Evolutionary conservation across 2,113 vertebrate species (phyloP).

Genomic region (Prolemur simus): DNA sequence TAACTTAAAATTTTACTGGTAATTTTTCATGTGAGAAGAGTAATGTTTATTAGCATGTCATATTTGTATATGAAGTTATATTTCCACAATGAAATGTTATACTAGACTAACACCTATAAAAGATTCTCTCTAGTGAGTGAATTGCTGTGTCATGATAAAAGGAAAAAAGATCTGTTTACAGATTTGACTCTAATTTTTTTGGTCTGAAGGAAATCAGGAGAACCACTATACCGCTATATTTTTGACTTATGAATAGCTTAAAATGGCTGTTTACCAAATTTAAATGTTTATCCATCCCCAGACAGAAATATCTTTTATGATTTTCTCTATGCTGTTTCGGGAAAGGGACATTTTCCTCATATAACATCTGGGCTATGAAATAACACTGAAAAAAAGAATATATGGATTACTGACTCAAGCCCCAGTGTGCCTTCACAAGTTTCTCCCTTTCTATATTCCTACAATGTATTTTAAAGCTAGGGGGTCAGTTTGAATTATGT

Average conservation of each 20-base stretch:
- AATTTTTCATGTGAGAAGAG: not conserved
- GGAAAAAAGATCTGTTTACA: constrained; percentile 7
- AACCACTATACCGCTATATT: not conserved
- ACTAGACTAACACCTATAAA: not conserved
- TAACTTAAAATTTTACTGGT: constrained; percentile 18
- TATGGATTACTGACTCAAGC: not conserved
- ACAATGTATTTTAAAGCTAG: constrained; percentile 35
- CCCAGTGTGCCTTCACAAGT: not conserved
- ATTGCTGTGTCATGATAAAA: constrained; percentile 31
- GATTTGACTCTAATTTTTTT: constrained; percentile 28
- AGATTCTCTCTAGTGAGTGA: not conserved
- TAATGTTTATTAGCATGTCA: not conserved
- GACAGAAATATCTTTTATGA: constrained; percentile 29
- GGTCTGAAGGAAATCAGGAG: not conserved
- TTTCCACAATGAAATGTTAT: constrained; percentile 23
- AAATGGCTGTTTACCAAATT: constrained; percentile 35
- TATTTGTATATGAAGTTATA: constrained; percentile 11
- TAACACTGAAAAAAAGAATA: not conserved
- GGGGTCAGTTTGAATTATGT: not conserved
- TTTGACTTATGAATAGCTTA: constrained; percentile 39
- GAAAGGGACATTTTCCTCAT: constrained; percentile 35
- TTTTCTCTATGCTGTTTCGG: constrained; percentile 37
- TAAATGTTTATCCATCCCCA: constrained; percentile 38
- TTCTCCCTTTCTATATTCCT: not conserved
- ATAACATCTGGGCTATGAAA: constrained; percentile 34